These are phyloP conservation scores for Argynnis bischoffii DNA, from an alignment of 2,888 invertebrate genomes.

Conservation along the genomic window DNA sequence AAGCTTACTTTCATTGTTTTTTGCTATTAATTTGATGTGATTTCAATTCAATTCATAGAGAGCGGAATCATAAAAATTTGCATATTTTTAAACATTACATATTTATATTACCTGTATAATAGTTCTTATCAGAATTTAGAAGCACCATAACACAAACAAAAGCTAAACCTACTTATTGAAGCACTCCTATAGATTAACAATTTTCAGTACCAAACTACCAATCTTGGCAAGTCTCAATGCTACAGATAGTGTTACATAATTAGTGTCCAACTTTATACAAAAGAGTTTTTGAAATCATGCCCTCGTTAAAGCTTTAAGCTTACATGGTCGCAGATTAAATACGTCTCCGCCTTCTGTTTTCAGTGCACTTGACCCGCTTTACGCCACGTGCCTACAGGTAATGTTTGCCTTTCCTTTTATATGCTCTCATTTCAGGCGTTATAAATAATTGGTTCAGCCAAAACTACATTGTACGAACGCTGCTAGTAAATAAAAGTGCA, in stretches of 20 bases:
- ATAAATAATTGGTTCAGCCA: conserved; percentile 17
- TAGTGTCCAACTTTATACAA: neutral
- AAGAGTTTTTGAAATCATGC: conserved; percentile 12
- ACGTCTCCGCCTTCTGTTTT: conserved; percentile 34
- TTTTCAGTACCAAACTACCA: too few relatives aligned
- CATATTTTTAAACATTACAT: too few relatives aligned
- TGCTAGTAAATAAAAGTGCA: conserved; percentile 8
- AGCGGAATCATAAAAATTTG: too few relatives aligned
- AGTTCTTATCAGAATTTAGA: too few relatives aligned
- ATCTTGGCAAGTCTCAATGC: neutral
- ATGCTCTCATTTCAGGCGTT: conserved; percentile 18
- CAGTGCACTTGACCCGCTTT: conserved; percentile 33
- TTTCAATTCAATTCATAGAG: too few relatives aligned
- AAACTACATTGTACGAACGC: neutral
- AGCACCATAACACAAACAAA: too few relatives aligned
- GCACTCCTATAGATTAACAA: too few relatives aligned
- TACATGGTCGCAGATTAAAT: conserved; percentile 28
- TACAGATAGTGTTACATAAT: neutral
- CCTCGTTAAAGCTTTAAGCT: conserved; percentile 30
- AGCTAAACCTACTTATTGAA: too few relatives aligned
- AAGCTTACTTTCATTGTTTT: too few relatives aligned
- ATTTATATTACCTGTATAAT: too few relatives aligned
- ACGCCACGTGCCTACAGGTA: conserved; percentile 17
- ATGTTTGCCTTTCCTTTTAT: conserved; percentile 18
- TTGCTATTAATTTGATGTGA: too few relatives aligned